A percentile compares a stretch with the other conserved stretches of the same genome.
Evolutionary conservation across 2,113 vertebrate species (phyloP).

Genomic region (Polyodon spathula): DNA sequence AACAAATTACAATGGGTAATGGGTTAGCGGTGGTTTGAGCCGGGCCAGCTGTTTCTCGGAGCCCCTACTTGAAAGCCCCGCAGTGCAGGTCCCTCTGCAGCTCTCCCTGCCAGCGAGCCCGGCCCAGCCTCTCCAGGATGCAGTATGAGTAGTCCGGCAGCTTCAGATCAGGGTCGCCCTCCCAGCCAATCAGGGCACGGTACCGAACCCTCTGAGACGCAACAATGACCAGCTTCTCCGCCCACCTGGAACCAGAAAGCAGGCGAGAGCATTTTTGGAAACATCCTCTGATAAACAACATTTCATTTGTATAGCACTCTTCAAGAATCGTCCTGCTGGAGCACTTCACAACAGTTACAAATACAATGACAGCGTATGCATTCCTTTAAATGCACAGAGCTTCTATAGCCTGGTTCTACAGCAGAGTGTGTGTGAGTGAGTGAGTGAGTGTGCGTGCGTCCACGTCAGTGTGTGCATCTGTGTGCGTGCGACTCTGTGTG

Average conservation of each 20-base stretch:
- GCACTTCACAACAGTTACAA: no score
- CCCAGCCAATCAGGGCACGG: constrained; percentile 67
- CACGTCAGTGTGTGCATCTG: no score
- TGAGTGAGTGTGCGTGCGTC: neutral
- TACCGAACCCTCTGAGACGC: constrained; percentile 74
- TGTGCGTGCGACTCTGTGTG: no score
- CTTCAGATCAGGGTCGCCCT: constrained; percentile 79
- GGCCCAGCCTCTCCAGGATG: constrained; percentile 82
- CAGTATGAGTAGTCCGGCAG: constrained; percentile 82
- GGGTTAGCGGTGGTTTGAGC: neutral
- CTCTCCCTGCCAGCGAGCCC: constrained; percentile 90
- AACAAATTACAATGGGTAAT: no score
- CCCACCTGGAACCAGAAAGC: constrained; percentile 58
- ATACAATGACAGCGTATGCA: no score
- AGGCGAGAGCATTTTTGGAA: neutral
- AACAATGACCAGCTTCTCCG: constrained; percentile 74
- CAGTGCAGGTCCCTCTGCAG: constrained; percentile 84
- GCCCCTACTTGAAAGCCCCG: constrained; percentile 69
- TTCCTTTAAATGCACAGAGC: no score
- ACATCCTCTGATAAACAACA: no score
- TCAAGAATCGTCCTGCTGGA: no score
- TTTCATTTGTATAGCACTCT: no score
- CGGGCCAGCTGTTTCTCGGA: neutral
- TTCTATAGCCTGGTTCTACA: no score
- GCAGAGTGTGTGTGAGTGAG: neutral